Base-by-base conservation (phyloP, 2,113 vertebrate genomes). In the Vulpes lagopus region DNA sequence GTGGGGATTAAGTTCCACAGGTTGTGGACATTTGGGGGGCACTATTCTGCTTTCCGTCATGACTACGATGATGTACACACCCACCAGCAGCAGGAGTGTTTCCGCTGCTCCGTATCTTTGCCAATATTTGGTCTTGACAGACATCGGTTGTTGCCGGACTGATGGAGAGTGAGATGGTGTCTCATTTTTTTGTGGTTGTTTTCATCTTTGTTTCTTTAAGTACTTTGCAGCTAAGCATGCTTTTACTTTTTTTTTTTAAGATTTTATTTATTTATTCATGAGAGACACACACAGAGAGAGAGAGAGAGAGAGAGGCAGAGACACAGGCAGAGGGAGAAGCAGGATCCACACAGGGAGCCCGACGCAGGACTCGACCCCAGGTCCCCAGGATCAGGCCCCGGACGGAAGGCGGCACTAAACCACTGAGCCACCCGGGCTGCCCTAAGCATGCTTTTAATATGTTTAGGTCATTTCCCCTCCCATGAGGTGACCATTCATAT, bases 191-290 rank as follows among this genome's bases (percentile, higher is more conserved):
- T 71, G 69, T 71, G 25, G 25, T 51, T 78, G 43, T 59, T 83
- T 73, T 53, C 15, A 89, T 60, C 73, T 95, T 35, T 11, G 57
- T 94, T 91, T 82, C 59, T 22, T 93, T 93, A 90, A 67, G 65
- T 74, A 35, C 19, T 81, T 65, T 27, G 51, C 74, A 60, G 16
- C 23, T 90, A 23, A 86, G 17, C 1, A 76, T 8, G 8, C 9
- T 89, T 74, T 79, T 89, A 8, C 43, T 43, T 43, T 43, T 43
- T 43, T 43, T 43, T 43, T 43, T 43, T 6, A 43, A 43, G 43
- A 43, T 43, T 43, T 43, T 43, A 43, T 43, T 43, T 43, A 43
- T 43, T 43, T 43, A 43, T 43, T 43, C 43, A 43, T 43, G 43
- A 43, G 43, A 43, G 43, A 43, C 43, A 43, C 43, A 43, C 5